Evolutionary conservation across 2,888 invertebrate genomes (phyloP).

Genomic region (Ophonus ardosiacus): DNA sequence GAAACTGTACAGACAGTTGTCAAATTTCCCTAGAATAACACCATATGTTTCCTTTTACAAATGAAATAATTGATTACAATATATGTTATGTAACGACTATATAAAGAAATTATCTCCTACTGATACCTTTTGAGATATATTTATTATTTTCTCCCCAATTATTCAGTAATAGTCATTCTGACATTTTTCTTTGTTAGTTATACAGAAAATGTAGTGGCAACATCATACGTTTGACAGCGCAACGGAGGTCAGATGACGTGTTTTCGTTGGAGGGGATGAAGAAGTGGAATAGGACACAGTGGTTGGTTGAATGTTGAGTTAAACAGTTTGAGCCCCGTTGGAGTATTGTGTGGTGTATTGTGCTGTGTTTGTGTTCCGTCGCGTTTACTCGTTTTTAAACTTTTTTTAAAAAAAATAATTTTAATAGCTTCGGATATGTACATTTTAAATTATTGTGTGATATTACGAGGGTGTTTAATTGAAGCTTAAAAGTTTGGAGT

Average conservation of each 20-base stretch:
- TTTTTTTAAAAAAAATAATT: slow-evolving; percentile 40
- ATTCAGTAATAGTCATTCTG: not conserved
- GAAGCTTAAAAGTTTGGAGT: slow-evolving; percentile 56
- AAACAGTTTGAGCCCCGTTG: slow-evolving; percentile 61
- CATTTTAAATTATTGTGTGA: slow-evolving; percentile 53
- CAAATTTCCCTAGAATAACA: slow-evolving; percentile 48
- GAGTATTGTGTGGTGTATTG: slow-evolving; percentile 57
- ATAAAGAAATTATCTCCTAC: not conserved
- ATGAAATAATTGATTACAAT: slow-evolving; percentile 3
- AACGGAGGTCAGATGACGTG: slow-evolving; percentile 62
- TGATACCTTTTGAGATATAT: not conserved
- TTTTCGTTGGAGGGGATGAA: slow-evolving; percentile 55
- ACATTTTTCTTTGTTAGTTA: slow-evolving; percentile 20
- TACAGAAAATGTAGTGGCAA: slow-evolving; percentile 38
- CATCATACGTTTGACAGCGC: slow-evolving; percentile 55
- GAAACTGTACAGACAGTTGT: not conserved
- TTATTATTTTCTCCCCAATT: not conserved
- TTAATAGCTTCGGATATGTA: slow-evolving; percentile 52
- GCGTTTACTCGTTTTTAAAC: slow-evolving; percentile 55
- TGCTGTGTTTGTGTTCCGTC: slow-evolving; percentile 59
- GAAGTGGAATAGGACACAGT: slow-evolving; percentile 57
- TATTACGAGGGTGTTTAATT: slow-evolving; percentile 48
- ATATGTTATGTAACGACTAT: not conserved
- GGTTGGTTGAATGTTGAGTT: slow-evolving; percentile 62
- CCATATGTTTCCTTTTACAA: slow-evolving; percentile 35